Evolutionary conservation across 2,113 vertebrate genomes (phyloP).

Genomic region (Nerophis ophidion): DNA sequence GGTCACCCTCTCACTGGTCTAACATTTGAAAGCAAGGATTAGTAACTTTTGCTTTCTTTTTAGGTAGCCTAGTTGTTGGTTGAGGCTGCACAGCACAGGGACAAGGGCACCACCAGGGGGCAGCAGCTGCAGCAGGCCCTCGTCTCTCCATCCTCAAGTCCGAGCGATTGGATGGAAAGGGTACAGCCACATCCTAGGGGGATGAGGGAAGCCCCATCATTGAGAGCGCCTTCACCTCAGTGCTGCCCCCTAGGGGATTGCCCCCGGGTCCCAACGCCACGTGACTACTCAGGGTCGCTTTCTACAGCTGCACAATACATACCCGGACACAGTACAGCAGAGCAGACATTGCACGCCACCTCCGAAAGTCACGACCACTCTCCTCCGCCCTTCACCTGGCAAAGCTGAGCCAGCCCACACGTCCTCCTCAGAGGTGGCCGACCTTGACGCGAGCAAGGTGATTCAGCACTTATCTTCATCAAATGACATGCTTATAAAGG

Average conservation of each 20-base stretch:
- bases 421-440: conserved; percentile 13
- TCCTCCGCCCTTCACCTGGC: conserved; percentile 1
- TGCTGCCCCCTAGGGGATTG: conserved; percentile 60
- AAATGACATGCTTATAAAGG: conserved; percentile 19
- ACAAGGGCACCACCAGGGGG: conserved; percentile 56
- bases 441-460: conserved; percentile 32
- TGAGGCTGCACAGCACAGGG: conserved; percentile 49
- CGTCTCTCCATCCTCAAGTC: conserved; percentile 64
- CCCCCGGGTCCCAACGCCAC: conserved; percentile 67
- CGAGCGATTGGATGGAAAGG: conserved; percentile 4
- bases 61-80: conserved; percentile 41
- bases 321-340: conserved; percentile 73
- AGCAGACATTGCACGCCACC: conserved; percentile 65
- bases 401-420: conserved; percentile 34
- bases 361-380: conserved; percentile 6
- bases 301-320: conserved; percentile 73
- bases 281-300: conserved; percentile 77
- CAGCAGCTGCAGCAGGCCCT: conserved; percentile 49
- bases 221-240: conserved; percentile 27
- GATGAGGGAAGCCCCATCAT: conserved; percentile 28
- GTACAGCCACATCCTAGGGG: conserved; percentile 7
- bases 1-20: not conserved
- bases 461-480: conserved; percentile 21
- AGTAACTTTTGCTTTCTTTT: conserved; percentile 3
- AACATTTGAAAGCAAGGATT: not conserved